Base-by-base conservation (phyloP, 2,797 vertebrate species). In the Botia almorhae region DNA sequence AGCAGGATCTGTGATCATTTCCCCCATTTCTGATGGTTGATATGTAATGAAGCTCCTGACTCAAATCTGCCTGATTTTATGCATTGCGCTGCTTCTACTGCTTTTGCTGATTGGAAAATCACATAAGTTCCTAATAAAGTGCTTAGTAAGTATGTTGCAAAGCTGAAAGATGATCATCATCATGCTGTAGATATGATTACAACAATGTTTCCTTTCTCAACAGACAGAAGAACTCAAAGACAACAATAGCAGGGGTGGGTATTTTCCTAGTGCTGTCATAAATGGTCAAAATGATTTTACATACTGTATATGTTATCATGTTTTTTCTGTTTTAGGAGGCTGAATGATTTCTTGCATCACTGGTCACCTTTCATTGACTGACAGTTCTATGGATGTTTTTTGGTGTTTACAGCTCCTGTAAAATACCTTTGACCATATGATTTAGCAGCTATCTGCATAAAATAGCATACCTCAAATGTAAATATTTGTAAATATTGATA, bases 151-250 rank as follows among this genome's bases (percentile, higher is more conserved):
- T 39, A 4, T 39, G 36, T 39, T 4, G 4, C 36, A 39, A 7
- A 4, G 36, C 4, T 4, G 36, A 39, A 4, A 39, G 36, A 39
- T 39, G 1, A 39, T 39, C 7, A 39, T 39, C 36, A 4, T 39
- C 7, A 39, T 39, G 36, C 7, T 39, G 36, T 39, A 39, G 36
- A 39, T 39, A 39, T 39, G 7, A 39, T 7, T 39, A 39, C 4
- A 39, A 39, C 23, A 7, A 29, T 17, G 61, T 14, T 36, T 3
- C 29, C 8, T 43, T 21, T 85, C 68, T 85, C 51, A 23, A 81
- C 90, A 94, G 93, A 56, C 85, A 92, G 89, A 92, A 92, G 90
- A 93, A 87, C 87, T 83, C 89, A 88, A 85, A 90, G 88, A 78
- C 92, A 91, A 84, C 91, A 94, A 81, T 93, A 89, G 89, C 12